Evolutionary conservation across 2,888 invertebrate genomes (phyloP), one percentile per base, ranked within the genome.

Genomic region (Ophraella communa): DNA sequence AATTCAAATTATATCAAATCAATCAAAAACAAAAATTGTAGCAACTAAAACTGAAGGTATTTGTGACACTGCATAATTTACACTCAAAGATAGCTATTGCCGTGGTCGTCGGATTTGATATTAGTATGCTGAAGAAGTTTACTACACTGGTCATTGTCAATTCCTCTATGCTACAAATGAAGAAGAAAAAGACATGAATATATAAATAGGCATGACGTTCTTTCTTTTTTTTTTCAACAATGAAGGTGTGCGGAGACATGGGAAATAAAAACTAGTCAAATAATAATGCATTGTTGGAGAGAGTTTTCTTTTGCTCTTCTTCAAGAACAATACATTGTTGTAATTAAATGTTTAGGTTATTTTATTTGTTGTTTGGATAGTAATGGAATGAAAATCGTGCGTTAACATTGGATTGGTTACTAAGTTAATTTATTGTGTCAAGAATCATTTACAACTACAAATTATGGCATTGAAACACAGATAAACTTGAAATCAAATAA

Each of bases 101-200:
- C 33, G 11, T 52, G 49, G 54, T 47, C 33, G 52, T 47, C n/a
- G n/a, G n/a, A 35, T 56, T 52, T n/a, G 42, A 21, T 55, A 65
- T 68, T 65, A 65, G 59, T 68, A 68, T 68, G 62, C 68, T 30
- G 30, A 18, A 24, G 49, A 63, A 56, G 63, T 45, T 17, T 11
- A 11, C 10, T 42, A 20, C 58, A 45, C 42, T 47, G 53, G 54
- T 52, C 66, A 66, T 66, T 64, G 60, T 63, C 60, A 35, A 64
- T 66, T 61, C 61, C 35, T 20, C 42, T 54, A 18, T 51, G 62
- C 45, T 54, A 54, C 54, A 54, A 47, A 54, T 61, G 54, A 33
- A 44, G 10, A 21, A 39, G 44, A 21, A n/a, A n/a, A n/a, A 44
- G 49, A 30, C 49, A 17, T 51, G 49, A 51, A 51, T 51, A 24